phyloP scores from a whole-genome alignment of 2,888 invertebrate genomes.

The Trachelus stipa region DNA sequence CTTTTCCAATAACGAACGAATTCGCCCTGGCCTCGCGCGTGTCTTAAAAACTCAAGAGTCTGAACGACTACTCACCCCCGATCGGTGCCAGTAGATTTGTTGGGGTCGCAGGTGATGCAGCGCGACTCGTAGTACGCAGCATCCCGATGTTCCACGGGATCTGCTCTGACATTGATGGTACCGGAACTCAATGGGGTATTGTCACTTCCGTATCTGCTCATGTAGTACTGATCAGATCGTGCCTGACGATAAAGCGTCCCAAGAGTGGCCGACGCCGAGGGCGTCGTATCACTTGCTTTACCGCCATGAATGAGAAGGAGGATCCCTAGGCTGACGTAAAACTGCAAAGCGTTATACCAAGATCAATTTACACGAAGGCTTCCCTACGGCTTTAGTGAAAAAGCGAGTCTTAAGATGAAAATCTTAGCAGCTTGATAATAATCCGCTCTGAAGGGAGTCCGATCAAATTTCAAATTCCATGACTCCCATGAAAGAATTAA shows the following conservation, averaged over 20 bases:
- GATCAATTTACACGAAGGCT: not conserved
- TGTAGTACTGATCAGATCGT: slow-evolving; percentile 52
- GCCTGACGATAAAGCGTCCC: slow-evolving; percentile 55
- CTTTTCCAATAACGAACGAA: slow-evolving; percentile 3
- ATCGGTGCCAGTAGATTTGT: slow-evolving; percentile 43
- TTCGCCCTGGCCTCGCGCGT: not conserved
- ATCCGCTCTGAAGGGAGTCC: not conserved
- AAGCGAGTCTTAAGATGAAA: not conserved
- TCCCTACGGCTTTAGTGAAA: not conserved
- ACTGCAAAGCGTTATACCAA: not conserved
- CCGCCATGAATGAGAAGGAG: not conserved
- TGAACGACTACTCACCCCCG: slow-evolving; percentile 28
- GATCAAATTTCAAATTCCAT: not conserved
- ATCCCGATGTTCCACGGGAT: slow-evolving; percentile 51
- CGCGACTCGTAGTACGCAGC: slow-evolving; percentile 57
- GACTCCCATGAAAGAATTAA: not conserved
- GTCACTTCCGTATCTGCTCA: slow-evolving; percentile 47
- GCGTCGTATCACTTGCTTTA: slow-evolving; percentile 29
- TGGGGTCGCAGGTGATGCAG: slow-evolving; percentile 58
- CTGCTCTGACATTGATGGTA: slow-evolving; percentile 43
- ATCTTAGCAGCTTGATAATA: not conserved
- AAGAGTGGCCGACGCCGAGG: slow-evolving; percentile 46
- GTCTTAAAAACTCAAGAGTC: not conserved
- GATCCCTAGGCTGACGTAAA: not conserved
- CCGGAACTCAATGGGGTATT: slow-evolving; percentile 44